Evolutionary conservation across 2,113 vertebrate genomes (phyloP), one percentile per base, ranked within the genome.

Genomic region (Numida meleagris): DNA sequence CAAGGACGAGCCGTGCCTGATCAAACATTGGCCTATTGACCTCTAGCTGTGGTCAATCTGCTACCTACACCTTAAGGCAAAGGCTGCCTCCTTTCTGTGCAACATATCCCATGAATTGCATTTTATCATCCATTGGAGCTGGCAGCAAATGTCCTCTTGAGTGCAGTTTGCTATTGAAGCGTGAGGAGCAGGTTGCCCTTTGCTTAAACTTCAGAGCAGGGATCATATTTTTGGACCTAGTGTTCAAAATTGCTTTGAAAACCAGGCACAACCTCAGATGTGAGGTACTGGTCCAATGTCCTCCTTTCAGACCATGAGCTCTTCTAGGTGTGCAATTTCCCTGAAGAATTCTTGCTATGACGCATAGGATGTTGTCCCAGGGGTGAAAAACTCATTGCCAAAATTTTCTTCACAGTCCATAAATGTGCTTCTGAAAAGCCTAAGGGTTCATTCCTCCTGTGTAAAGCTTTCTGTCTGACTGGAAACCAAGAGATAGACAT

Each of bases 1-100:
- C 34, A 50, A 81, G 29, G 15, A 25, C 43, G 5, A 45, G 29
- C 43, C 38, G 5, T 24, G 4, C 20, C 61, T 17, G 0, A 0
- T 8, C 63, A 43, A 20, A 31, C 24, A 6, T 13, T 34, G 76
- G 16, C 66, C 70, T n/a, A 4, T 34, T 76, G 38, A 48, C 76
- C 73, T 90, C 48, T 57, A 46, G 46, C 61, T 74, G 42, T 55
- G 71, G 45, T 21, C 45, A 31, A 6, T 42, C 63, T 68, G 36
- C 77, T 62, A 9, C 57, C 25, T 2, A 66, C 66, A 91, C 40
- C 85, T 66, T 45, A 38, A 66, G 50, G 45, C 72, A 83, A 80
- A 80, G 50, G 40, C 36, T 20, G 61, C 7, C 25, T 78, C 58
- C 42, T 42, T 51, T 34, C 66, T 8, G 0, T 23, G 13, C 24